phyloP scores from a whole-genome alignment of 2,888 invertebrate genomes.

The Lochmaea capreae region DNA sequence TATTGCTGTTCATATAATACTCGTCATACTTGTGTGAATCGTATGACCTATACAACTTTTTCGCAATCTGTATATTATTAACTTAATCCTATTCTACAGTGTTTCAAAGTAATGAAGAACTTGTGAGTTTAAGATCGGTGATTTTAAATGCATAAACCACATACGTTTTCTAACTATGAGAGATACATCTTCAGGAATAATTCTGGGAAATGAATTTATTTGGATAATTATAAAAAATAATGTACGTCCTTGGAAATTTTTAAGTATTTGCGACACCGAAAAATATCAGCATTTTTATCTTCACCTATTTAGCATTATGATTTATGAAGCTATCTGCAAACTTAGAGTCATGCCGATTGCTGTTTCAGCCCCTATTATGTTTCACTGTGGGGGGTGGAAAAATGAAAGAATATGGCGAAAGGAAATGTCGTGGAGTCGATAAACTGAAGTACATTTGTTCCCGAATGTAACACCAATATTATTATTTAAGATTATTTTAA shows the following conservation, averaged over 20 bases:
- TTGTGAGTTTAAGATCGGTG: no score
- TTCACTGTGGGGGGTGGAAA: constrained; percentile 28
- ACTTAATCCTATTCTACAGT: no score
- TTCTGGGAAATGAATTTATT: background rate
- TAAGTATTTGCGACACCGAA: constrained; percentile 43
- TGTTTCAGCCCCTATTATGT: constrained; percentile 35
- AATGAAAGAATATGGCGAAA: constrained; percentile 26
- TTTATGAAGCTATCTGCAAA: constrained; percentile 41
- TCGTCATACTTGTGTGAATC: no score
- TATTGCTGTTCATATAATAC: no score
- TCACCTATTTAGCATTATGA: constrained; percentile 44
- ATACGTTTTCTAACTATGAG: background rate
- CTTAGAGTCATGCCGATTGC: constrained; percentile 34
- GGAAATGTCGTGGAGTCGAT: constrained; percentile 7
- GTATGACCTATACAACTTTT: no score
- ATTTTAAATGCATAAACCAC: no score
- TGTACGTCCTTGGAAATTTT: constrained; percentile 34
- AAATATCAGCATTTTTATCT: constrained; percentile 45
- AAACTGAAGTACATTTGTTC: constrained; percentile 10
- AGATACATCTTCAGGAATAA: background rate
- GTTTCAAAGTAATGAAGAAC: no score
- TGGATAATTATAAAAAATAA: background rate
- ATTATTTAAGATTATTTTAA: background rate
- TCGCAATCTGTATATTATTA: no score
- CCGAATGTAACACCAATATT: background rate